phyloP scores from a whole-genome alignment of 2,113 vertebrate species.

The Epinephelus cyanopodus region DNA sequence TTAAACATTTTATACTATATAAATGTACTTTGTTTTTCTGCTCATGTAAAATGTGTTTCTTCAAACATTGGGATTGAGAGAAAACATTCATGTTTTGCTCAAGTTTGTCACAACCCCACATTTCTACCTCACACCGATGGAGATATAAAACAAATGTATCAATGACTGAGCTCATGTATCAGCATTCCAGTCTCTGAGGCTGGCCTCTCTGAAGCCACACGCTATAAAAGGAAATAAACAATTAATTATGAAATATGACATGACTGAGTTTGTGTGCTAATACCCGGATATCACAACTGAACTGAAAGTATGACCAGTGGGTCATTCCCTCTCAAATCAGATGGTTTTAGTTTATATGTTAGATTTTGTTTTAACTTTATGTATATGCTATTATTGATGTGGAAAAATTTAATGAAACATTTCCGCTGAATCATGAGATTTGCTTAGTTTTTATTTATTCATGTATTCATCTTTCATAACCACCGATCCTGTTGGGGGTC shows the following conservation, averaged over 20 bases:
- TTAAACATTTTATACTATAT: constrained; percentile 61
- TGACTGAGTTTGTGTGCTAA: constrained; percentile 26
- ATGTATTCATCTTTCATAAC: too few species aligned
- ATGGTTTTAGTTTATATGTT: too few species aligned
- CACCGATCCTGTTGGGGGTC: too few species aligned
- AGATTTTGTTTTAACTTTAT: too few species aligned
- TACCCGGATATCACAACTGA: not conserved
- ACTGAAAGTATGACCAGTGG: not conserved
- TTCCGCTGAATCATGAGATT: too few species aligned
- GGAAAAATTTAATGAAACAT: too few species aligned
- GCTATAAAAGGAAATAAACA: constrained; percentile 70
- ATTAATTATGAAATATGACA: constrained; percentile 57
- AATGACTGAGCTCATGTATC: constrained; percentile 64
- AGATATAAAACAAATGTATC: constrained; percentile 70
- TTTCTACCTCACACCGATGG: constrained; percentile 80
- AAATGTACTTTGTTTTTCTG: constrained; percentile 48
- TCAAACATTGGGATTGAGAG: constrained; percentile 40
- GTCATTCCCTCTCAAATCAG: too few species aligned
- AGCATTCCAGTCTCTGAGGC: constrained; percentile 71
- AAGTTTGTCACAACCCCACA: constrained; percentile 70
- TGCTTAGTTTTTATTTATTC: too few species aligned
- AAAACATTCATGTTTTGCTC: constrained; percentile 52
- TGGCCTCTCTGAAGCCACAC: constrained; percentile 61
- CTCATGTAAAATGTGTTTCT: constrained; percentile 53
- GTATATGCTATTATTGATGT: too few species aligned